phyloP scores from a whole-genome alignment of 2,113 vertebrate species.

The Calyptomena viridis region DNA sequence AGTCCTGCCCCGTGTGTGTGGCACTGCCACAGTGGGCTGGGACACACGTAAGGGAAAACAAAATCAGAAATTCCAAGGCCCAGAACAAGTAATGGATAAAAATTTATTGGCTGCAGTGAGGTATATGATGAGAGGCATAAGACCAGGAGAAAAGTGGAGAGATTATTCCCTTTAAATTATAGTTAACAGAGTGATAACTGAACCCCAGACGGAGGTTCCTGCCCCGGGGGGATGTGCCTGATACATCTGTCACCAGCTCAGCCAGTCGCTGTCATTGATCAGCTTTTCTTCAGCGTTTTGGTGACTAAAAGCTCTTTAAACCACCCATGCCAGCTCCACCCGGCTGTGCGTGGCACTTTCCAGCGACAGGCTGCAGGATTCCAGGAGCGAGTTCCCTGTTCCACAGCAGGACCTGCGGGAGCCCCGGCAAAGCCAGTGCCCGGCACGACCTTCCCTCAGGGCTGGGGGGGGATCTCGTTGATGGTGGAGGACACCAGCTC shows the following conservation, averaged over 20 bases:
- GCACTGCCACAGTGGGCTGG: background rate
- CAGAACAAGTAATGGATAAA: background rate
- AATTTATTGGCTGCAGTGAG: constrained; percentile 56
- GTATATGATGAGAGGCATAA: constrained; percentile 7
- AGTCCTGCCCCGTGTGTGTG: background rate
- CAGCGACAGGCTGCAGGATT: background rate
- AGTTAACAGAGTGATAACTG: constrained; percentile 32
- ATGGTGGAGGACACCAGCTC: constrained; percentile 86
- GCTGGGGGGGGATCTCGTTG: constrained; percentile 82
- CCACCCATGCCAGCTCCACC: background rate
- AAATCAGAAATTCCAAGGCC: background rate
- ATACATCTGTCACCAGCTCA: background rate
- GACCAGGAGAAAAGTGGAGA: background rate
- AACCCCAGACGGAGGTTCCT: constrained; percentile 18
- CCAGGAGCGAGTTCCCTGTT: background rate
- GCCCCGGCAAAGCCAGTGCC: fast-evolving
- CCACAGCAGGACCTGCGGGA: too few relatives aligned
- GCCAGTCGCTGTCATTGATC: background rate
- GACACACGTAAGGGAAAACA: background rate
- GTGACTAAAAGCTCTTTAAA: constrained; percentile 34
- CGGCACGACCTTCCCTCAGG: background rate
- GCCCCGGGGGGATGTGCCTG: background rate
- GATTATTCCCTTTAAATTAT: constrained; percentile 50
- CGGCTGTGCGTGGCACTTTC: background rate
- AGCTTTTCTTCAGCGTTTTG: background rate